Conservation (phyloP, 2,797 vertebrate genomes). For the Corythornis leucogaster region DNA sequence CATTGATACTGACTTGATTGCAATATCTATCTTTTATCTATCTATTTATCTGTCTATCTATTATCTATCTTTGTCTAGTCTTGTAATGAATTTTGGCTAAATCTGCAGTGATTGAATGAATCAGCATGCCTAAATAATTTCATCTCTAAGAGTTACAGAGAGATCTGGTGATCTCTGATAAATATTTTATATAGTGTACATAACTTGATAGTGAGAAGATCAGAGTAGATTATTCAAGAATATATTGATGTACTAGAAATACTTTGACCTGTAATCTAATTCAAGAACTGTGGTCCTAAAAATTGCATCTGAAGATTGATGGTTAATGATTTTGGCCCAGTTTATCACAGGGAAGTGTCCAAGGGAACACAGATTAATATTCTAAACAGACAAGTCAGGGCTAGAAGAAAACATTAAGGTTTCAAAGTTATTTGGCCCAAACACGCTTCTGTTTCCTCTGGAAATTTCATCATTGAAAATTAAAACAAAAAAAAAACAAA, state of each 20-base stretch:
- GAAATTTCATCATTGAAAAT: background rate
- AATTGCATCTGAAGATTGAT: background rate
- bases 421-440: background rate
- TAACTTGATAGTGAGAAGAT: slow-evolving; percentile 36
- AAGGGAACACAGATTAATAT: background rate
- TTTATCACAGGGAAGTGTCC: background rate
- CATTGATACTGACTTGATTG: background rate
- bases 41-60: background rate
- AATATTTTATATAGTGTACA: background rate
- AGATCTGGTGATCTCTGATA: background rate
- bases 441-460: background rate
- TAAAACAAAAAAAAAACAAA: background rate
- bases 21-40: background rate
- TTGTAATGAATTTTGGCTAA: background rate
- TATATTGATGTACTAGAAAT: background rate
- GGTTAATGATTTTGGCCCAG: background rate
- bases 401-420: background rate
- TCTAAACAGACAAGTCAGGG: background rate
- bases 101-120: background rate
- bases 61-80: background rate
- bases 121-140: background rate
- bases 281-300: background rate
- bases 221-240: slow-evolving; percentile 6
- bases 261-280: slow-evolving; percentile 14
- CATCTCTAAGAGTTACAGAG: background rate